phyloP scores from a whole-genome alignment of 2,888 invertebrate genomes.

The Acleris emargana region DNA sequence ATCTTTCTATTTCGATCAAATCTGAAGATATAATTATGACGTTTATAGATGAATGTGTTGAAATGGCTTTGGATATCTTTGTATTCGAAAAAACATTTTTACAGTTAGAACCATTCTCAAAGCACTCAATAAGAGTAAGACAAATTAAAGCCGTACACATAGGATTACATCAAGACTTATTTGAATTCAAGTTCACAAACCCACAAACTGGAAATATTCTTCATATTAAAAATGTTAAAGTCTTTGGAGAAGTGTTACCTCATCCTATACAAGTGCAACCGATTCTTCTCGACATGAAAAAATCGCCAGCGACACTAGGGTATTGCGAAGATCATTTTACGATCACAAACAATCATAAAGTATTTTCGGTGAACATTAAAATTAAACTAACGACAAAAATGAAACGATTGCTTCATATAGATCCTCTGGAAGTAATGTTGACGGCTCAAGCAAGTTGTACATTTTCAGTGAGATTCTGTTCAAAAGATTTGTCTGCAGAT shows the following conservation, averaged over 20 bases:
- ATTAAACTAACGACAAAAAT: constrained; percentile 64
- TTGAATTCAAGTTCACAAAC: constrained; percentile 59
- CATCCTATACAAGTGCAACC: constrained; percentile 65
- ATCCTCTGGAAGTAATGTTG: constrained; percentile 57
- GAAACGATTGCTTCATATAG: constrained; percentile 59
- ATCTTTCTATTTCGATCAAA: constrained; percentile 42
- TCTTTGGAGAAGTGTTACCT: constrained; percentile 64
- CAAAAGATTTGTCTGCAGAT: constrained; percentile 43
- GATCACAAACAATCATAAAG: constrained; percentile 59
- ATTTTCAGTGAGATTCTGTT: constrained; percentile 59
- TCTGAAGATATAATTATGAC: constrained; percentile 45
- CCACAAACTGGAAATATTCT: constrained; percentile 47
- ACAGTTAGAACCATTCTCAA: constrained; percentile 50
- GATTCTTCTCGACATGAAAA: constrained; percentile 63
- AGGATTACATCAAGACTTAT: constrained; percentile 66
- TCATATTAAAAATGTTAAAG: constrained; percentile 53
- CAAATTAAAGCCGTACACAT: constrained; percentile 61
- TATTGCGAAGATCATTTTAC: constrained; percentile 57
- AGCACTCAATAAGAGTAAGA: constrained; percentile 50
- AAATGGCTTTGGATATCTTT: constrained; percentile 59
- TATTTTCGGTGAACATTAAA: constrained; percentile 55
- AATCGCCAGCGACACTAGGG: constrained; percentile 57
- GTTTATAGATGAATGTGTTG: constrained; percentile 53
- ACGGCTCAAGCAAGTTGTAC: constrained; percentile 45
- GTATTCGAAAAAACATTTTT: constrained; percentile 58